Evolutionary conservation across 92 coral and sea anemone genomes (phyloP), one percentile per base, ranked within the genome.

Genomic region (Desmophyllum pertusum): DNA sequence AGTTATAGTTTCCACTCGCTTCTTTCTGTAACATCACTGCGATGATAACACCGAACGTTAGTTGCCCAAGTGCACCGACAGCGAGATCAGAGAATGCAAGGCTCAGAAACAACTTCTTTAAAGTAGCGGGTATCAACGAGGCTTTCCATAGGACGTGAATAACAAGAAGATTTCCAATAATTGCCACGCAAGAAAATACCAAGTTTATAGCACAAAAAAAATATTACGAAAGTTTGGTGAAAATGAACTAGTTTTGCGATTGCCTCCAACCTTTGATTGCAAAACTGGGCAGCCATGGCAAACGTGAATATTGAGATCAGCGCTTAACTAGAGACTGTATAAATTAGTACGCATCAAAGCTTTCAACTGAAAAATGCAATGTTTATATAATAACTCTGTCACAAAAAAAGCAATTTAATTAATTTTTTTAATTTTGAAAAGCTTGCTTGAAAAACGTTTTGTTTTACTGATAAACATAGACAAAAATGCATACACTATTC

Each of bases 41-140:
- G 11, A 23, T 6, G 30, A 70, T 71, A 4, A 70, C 77, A 15
- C 70, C 78, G 4, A 25, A 41, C 85, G 55, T 72, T 15, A 62
- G 78, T 21, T 71, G 79, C 14, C 45, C 53, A 35, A 52, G 4
- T 37, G 83, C 3, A 17, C 91, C 91, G 1, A 76, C 81, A 3
- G 76, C 53, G 31, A 88, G 79, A 74, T 81, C 85, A 52, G 78
- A 38, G 11, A 40, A 18, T 18, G 85, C 78, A 27, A 81, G 85
- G 31, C 70, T 81, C 5, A 55, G 40, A 14, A 81, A 81, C 43
- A 81, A 33, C 51, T 33, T 70, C 71, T 57, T 81, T 27, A 86
- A 66, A 17, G 83, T 86, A 9, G 85, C 50, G 6, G 85, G 81
- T 59, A 88, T 51, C 33, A 86, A 78, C 14, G 85, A 43, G 17